phyloP scores from a whole-genome alignment of 2,888 invertebrate genomes.

The Epinotia bilunana region DNA sequence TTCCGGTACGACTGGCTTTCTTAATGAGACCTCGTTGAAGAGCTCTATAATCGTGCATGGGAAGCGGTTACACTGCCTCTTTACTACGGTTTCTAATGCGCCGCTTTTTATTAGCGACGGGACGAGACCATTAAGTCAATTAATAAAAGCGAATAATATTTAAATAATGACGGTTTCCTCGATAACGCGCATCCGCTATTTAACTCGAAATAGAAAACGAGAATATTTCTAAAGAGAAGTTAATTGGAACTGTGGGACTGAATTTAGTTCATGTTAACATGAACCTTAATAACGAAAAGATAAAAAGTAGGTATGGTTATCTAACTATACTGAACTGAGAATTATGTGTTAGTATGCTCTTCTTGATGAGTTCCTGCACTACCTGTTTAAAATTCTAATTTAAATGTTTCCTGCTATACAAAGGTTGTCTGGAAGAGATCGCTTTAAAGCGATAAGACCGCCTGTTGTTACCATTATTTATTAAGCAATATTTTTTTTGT shows the following conservation, averaged over 20 bases:
- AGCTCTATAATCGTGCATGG: constrained; percentile 50
- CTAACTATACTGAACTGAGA: too few species aligned
- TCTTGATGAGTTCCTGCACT: too few species aligned
- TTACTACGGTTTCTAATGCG: constrained; percentile 29
- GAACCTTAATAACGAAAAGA: too few species aligned
- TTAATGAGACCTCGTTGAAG: constrained; percentile 58
- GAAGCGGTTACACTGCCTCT: constrained; percentile 26
- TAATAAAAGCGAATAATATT: constrained; percentile 34
- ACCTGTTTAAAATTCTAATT: too few species aligned
- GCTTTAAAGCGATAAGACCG: too few species aligned
- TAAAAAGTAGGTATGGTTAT: too few species aligned
- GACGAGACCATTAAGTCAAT: constrained; percentile 33
- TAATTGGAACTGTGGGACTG: background rate
- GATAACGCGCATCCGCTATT: constrained; percentile 30
- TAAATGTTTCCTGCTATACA: too few species aligned
- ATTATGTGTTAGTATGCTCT: too few species aligned
- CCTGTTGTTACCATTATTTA: too few species aligned
- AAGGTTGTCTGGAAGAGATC: too few species aligned
- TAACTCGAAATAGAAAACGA: background rate
- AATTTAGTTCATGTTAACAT: background rate
- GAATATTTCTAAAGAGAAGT: constrained; percentile 4
- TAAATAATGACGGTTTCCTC: constrained; percentile 23
- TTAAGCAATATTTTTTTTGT: too few species aligned
- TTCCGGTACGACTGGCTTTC: constrained; percentile 67
- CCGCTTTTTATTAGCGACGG: constrained; percentile 28